Conservation (phyloP, 2,113 vertebrate species). For the Embiotoca jacksoni region DNA sequence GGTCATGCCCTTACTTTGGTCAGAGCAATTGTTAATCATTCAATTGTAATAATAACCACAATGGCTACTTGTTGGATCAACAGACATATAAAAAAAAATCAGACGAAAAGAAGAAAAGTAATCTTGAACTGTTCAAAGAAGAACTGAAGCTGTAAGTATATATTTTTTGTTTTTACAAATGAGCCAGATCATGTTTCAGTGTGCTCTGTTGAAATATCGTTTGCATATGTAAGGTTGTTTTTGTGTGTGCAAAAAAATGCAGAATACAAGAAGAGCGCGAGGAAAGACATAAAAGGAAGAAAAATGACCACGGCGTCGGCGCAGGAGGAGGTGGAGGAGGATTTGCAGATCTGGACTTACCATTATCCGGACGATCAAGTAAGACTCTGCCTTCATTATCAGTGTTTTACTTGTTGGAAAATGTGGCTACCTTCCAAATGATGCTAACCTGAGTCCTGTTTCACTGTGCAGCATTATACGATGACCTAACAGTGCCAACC, state of each 20-base stretch:
- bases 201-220: not conserved
- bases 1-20: too few relatives aligned
- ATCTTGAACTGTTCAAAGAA: slow-evolving; percentile 87
- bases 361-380: slow-evolving; percentile 80
- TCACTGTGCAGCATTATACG: slow-evolving; percentile 79
- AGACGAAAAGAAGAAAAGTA: slow-evolving; percentile 88
- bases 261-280: slow-evolving; percentile 89
- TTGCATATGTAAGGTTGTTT: not conserved
- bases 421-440: not conserved
- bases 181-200: not conserved
- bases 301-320: slow-evolving; percentile 72
- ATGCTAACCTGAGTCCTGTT: not conserved
- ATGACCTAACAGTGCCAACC: slow-evolving; percentile 82
- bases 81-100: slow-evolving; percentile 83
- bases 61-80: slow-evolving; percentile 14
- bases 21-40: not conserved
- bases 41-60: not conserved
- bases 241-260: slow-evolving; percentile 13
- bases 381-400: slow-evolving; percentile 24
- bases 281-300: slow-evolving; percentile 85
- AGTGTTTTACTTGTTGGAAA: not conserved
- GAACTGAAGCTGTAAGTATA: slow-evolving; percentile 85
- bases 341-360: slow-evolving; percentile 75
- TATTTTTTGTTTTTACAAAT: not conserved
- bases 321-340: slow-evolving; percentile 58